These are phyloP conservation scores for Lemur catta DNA, from an alignment of 2,797 vertebrate species.

Conservation along the genomic window DNA sequence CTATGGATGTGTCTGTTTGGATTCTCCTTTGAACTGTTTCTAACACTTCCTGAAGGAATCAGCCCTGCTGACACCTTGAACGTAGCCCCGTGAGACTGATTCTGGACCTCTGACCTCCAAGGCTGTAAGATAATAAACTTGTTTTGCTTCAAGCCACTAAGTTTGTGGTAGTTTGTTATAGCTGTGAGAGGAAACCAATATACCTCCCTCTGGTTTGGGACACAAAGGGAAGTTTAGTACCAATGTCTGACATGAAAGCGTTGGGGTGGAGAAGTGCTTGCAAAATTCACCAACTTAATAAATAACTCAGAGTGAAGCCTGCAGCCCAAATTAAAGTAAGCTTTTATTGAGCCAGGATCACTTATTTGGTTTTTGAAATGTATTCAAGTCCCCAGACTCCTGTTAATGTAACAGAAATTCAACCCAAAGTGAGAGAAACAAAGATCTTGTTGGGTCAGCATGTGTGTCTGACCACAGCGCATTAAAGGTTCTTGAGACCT, in stretches of 20 bases:
- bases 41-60: not conserved
- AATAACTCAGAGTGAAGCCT: not conserved
- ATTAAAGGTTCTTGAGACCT: not conserved
- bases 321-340: not conserved
- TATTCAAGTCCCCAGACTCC: not conserved
- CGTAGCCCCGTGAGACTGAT: not conserved
- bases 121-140: not conserved
- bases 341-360: not conserved
- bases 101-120: not conserved
- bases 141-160: not conserved
- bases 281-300: not conserved
- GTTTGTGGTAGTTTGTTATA: not conserved
- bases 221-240: not conserved
- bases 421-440: constrained; percentile 23
- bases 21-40: not conserved
- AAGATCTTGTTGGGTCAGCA: not conserved
- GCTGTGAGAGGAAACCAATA: not conserved
- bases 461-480: not conserved
- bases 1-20: not conserved
- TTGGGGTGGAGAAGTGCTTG: not conserved
- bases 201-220: not conserved
- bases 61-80: not conserved
- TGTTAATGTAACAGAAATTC: not conserved
- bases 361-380: constrained; percentile 20
- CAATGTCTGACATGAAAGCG: not conserved